Percentiles rank a stretch among this genome's conserved stretches.
phyloP scores from a whole-genome alignment of 1,140 invertebrate species.

The Latrodectus geometricus region DNA sequence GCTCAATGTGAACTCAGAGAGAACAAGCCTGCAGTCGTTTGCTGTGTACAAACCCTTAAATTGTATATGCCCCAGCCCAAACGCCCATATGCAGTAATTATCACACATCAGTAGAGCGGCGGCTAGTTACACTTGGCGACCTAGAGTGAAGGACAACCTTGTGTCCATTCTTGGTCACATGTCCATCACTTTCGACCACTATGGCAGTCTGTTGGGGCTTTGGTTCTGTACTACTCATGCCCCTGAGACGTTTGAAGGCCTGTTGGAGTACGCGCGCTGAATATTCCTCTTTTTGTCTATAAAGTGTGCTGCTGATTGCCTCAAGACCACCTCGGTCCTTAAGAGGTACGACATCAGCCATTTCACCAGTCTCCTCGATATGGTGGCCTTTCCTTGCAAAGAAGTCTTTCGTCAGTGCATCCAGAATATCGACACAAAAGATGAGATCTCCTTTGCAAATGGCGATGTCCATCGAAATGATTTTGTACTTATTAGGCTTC shows the following conservation, averaged over 20 bases:
- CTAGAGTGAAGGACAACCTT: conserved; percentile 89
- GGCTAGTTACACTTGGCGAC: conserved; percentile 83
- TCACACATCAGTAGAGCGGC: conserved; percentile 84
- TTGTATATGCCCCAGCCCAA: background rate
- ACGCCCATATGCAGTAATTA: conserved; percentile 40
- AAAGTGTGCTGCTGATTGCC: conserved; percentile 91
- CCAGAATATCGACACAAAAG: conserved; percentile 97
- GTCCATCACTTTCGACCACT: conserved; percentile 83
- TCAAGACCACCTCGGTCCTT: conserved; percentile 90
- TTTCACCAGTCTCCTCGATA: conserved; percentile 64
- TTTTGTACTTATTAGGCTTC: conserved; percentile 98
- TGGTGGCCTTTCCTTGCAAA: conserved; percentile 87
- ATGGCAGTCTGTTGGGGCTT: conserved; percentile 77
- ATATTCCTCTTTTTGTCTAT: conserved; percentile 95
- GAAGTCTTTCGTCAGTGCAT: conserved; percentile 91
- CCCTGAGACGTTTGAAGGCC: conserved; percentile 77
- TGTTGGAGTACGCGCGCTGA: conserved; percentile 94
- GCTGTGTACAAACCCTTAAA: conserved; percentile 33
- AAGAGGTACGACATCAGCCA: conserved; percentile 79
- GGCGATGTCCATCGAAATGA: conserved; percentile 97
- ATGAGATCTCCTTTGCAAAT: conserved; percentile 97
- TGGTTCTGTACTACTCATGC: conserved; percentile 65
- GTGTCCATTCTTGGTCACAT: conserved; percentile 84
- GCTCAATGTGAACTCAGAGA: conserved; percentile 41
- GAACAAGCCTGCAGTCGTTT: conserved; percentile 38